A percentile compares a stretch with the other conserved stretches of the same genome.
These are phyloP conservation scores for Lophura nycthemera DNA, from an alignment of 2,113 vertebrate species.

Conservation along the genomic window DNA sequence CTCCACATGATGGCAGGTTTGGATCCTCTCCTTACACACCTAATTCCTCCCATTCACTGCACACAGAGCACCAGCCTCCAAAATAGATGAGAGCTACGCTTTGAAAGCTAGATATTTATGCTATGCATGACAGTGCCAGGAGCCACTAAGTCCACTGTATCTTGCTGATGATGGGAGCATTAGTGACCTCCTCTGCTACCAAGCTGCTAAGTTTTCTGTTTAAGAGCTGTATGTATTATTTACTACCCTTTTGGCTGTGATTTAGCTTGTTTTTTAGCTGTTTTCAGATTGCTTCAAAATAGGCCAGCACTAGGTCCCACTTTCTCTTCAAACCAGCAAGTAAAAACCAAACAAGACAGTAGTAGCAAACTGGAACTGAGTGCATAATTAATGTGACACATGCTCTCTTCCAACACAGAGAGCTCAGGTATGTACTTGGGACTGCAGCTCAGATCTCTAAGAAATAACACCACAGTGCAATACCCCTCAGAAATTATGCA, in stretches of 20 bases:
- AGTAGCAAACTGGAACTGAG: not conserved
- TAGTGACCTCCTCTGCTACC: not conserved
- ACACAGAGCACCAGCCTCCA: not conserved
- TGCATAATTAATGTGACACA: conserved; percentile 58
- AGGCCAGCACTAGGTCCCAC: conserved; percentile 26
- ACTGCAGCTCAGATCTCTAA: not conserved
- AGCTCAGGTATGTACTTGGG: not conserved
- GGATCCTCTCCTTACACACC: not conserved
- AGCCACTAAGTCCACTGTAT: not conserved
- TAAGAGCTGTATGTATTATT: conserved; percentile 48
- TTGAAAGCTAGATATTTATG: not conserved
- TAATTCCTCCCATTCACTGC: not conserved
- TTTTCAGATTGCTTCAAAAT: conserved; percentile 28
- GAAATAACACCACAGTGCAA: not conserved
- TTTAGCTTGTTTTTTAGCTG: conserved; percentile 2
- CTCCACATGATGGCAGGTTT: not conserved
- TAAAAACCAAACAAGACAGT: conserved; percentile 2
- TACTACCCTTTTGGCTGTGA: conserved; percentile 20
- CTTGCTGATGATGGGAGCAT: not conserved
- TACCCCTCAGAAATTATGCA: not conserved
- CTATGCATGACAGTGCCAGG: not conserved
- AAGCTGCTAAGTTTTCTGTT: conserved; percentile 51
- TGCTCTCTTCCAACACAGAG: not conserved
- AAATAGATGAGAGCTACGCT: not conserved
- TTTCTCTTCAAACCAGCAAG: conserved; percentile 15